Conservation (phyloP, 2,113 vertebrate species). For the Psammodynastes pulverulentus region DNA sequence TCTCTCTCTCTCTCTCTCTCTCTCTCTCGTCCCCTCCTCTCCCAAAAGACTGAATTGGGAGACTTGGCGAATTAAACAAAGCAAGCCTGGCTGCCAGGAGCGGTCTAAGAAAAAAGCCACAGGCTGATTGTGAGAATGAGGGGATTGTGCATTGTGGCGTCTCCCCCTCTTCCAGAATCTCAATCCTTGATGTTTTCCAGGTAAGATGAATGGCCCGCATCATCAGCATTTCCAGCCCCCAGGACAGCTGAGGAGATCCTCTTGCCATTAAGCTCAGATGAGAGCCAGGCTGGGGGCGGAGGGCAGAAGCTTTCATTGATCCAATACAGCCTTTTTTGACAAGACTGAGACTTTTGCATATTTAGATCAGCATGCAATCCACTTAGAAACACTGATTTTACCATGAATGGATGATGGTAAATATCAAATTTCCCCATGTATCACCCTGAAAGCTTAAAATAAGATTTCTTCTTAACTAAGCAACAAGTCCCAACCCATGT, state of each 20-base stretch:
- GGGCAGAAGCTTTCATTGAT: constrained; percentile 47
- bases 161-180: not conserved
- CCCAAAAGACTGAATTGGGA: not conserved
- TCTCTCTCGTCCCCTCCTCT: not conserved
- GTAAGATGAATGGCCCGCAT: constrained; percentile 51
- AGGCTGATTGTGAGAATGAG: not conserved
- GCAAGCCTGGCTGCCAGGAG: not conserved
- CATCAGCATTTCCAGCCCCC: constrained; percentile 38
- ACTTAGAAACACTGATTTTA: not conserved
- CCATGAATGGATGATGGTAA: not conserved
- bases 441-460: not conserved
- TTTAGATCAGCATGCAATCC: constrained; percentile 15
- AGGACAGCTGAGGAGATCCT: constrained; percentile 22
- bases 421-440: not conserved
- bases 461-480: not conserved
- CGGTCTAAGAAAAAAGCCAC: not conserved
- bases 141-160: not conserved
- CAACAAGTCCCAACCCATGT: not conserved
- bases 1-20: not conserved
- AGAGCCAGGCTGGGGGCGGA: not conserved
- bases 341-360: constrained; percentile 30
- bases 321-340: constrained; percentile 31
- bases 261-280: not conserved
- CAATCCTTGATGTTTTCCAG: constrained; percentile 41
- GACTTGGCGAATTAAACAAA: constrained; percentile 5